Conservation (phyloP, 2,113 vertebrate species). For the Myiopsitta monachus region DNA sequence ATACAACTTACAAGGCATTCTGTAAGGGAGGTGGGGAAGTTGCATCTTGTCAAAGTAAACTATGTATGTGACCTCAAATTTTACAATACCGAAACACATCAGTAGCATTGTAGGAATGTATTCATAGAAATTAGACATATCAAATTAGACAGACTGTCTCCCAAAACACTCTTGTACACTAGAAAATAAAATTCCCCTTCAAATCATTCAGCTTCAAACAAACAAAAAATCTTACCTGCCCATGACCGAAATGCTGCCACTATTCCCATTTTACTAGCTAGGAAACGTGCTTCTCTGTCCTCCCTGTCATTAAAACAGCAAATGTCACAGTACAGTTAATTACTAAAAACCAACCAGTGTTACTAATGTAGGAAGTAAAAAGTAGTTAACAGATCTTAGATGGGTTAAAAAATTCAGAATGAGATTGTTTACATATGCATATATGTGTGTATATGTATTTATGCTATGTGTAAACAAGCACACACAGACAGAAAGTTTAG, state of each 20-base stretch:
- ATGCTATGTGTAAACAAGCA: not conserved
- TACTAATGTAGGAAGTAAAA: not conserved
- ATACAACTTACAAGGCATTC: not conserved
- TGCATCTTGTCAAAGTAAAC: not conserved
- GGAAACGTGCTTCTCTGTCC: constrained; percentile 92
- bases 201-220: not conserved
- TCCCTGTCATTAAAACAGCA: constrained; percentile 77
- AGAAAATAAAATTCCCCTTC: not conserved
- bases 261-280: constrained; percentile 97
- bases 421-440: not conserved
- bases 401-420: not conserved
- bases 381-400: not conserved
- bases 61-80: not conserved
- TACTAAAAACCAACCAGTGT: not conserved
- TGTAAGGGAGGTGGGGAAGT: accelerated
- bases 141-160: not conserved
- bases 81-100: not conserved
- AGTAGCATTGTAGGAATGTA: not conserved
- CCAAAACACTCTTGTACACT: not conserved
- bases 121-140: not conserved
- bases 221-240: constrained; percentile 83
- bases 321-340: not conserved
- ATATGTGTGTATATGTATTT: not conserved
- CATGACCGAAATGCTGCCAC: constrained; percentile 97
- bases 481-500: not conserved